Evolutionary conservation across 1,140 invertebrate species (phyloP).

Genomic region (Zaprionus tsacasi): DNA sequence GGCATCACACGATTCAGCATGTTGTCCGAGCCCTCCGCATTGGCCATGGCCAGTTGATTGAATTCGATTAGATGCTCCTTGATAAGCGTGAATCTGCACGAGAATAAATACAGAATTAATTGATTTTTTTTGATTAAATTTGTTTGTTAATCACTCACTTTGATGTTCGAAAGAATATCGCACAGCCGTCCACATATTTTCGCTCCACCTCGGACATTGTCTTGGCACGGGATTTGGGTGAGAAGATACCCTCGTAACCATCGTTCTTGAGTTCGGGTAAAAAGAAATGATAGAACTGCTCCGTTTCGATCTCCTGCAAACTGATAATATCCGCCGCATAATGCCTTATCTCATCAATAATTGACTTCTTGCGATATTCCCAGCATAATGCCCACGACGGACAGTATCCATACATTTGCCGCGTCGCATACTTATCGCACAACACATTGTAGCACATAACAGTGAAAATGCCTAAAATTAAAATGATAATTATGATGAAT

Average conservation of each 20-base stretch:
- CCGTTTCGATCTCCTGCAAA: slow-evolving; percentile 99
- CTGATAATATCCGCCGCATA: slow-evolving; percentile 99
- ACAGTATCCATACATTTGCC: slow-evolving; percentile 99
- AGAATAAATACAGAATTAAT: too few relatives aligned
- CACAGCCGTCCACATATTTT: slow-evolving; percentile 99
- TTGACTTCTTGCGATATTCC: slow-evolving; percentile 99
- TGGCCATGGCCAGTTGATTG: slow-evolving; percentile 99
- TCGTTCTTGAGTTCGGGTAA: slow-evolving; percentile 96
- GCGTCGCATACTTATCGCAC: slow-evolving; percentile 99
- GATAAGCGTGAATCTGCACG: slow-evolving; percentile 94
- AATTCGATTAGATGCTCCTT: slow-evolving; percentile 99
- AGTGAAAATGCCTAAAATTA: slow-evolving; percentile 96
- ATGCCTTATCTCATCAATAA: slow-evolving; percentile 97
- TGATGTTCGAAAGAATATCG: slow-evolving; percentile 97
- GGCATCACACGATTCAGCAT: slow-evolving; percentile 99
- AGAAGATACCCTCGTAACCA: slow-evolving; percentile 99
- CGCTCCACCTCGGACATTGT: slow-evolving; percentile 98
- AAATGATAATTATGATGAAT: slow-evolving; percentile 63
- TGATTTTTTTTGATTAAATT: too few relatives aligned
- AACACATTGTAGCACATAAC: slow-evolving; percentile 99
- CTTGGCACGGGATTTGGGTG: slow-evolving; percentile 98
- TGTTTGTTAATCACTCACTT: slow-evolving; percentile 88
- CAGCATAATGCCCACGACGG: slow-evolving; percentile 98
- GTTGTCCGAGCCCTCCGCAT: slow-evolving; percentile 98
- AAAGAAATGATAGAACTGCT: slow-evolving; percentile 99